Base-by-base conservation (phyloP, 2,797 vertebrate genomes). In the Hippopotamyrus pictus region DNA sequence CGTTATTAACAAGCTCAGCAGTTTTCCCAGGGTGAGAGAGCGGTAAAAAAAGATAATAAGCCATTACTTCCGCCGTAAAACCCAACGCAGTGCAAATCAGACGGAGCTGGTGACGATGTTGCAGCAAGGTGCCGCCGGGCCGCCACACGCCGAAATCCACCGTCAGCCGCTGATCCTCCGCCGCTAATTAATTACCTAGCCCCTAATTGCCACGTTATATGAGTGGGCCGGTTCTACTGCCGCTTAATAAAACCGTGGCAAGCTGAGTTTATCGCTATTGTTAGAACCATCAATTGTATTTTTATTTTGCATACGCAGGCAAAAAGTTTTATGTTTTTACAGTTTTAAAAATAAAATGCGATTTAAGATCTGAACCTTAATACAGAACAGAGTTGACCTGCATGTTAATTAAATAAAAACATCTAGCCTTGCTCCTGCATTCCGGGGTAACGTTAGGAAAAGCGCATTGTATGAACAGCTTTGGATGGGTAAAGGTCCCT, bases 1-100 rank as follows among this genome's bases (percentile, higher is more conserved):
- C 29, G 33, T 88, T 59, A 88, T 88, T 65, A 90, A 83, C 48
- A 76, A 84, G 69, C 57, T 51, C n/a, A 54, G 86, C 76, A 65
- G 86, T 91, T 59, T 90, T 91, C 83, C 88, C 93, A 93, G 91
- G 25, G 84, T 44, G 85, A 22, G 88, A 86, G 86, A 83, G 53
- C 1, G 88, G 25, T 19, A 1, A 79, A 84, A 82, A 17, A 65
- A 88, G 90, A 90, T 88, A 69, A 65, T 50, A 48, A 89, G 88
- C 57, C 51, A 85, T 89, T 86, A 65, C n/a, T 65, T 9, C 54
- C 22, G 84, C 22, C 82, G 14, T 85, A 83, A 89, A 89, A 84
- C 8, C 6, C 54, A 12, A 85, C 53, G 25, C 46, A 12, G 82
- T 62, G 79, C 88, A 89, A 65, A 84, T 84, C 76, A 29, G 50